Evolutionary conservation across 2,888 invertebrate genomes (phyloP).

Genomic region (Amphipyra berbera): DNA sequence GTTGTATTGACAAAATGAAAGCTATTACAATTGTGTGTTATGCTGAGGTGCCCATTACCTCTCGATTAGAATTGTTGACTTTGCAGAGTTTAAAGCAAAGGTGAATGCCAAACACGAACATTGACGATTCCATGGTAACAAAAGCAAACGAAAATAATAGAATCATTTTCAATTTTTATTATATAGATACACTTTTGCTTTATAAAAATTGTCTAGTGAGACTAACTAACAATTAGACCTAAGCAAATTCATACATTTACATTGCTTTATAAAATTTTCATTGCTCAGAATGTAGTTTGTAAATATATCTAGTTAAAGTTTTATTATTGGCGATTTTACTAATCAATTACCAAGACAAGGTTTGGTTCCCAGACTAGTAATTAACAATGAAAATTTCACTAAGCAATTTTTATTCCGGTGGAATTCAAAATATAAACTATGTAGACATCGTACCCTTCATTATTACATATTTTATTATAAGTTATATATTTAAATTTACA

Average conservation of each 20-base stretch:
- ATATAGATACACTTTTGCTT: constrained; percentile 82
- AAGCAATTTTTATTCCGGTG: constrained; percentile 53
- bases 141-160: constrained; percentile 40
- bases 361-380: too few species aligned
- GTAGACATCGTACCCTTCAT: constrained; percentile 51
- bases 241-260: constrained; percentile 71
- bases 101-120: background rate
- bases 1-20: too few species aligned
- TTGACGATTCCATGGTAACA: background rate
- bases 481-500: constrained; percentile 53
- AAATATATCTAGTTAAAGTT: constrained; percentile 34
- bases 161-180: constrained; percentile 77
- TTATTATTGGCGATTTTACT: constrained; percentile 33
- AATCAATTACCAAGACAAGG: constrained; percentile 28
- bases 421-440: constrained; percentile 61
- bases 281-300: constrained; percentile 11
- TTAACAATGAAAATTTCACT: constrained; percentile 48
- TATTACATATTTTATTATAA: constrained; percentile 54
- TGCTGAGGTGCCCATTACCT: too few species aligned
- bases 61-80: too few species aligned
- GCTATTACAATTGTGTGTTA: too few species aligned
- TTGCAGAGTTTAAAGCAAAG: too few species aligned
- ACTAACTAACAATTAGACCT: constrained; percentile 80
- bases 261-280: constrained; percentile 59
- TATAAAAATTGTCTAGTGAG: constrained; percentile 83